These are phyloP conservation scores for Thecophora atra DNA, from an alignment of 2,888 invertebrate genomes.

Conservation along the genomic window DNA sequence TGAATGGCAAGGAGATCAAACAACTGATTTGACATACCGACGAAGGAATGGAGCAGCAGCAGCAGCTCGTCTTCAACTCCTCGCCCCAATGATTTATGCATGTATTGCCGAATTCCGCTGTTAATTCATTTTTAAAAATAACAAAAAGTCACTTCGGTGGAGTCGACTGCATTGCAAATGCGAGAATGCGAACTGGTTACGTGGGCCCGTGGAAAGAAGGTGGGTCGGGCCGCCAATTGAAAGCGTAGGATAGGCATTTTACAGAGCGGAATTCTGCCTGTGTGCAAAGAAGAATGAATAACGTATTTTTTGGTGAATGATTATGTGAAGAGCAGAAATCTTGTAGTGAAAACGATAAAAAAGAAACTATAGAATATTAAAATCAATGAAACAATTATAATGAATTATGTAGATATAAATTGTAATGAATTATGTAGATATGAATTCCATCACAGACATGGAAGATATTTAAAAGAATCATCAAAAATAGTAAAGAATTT, in stretches of 20 bases:
- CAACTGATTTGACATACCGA: background rate
- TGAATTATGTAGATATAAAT: no score
- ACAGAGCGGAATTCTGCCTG: background rate
- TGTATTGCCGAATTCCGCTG: constrained; percentile 13
- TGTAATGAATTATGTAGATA: no score
- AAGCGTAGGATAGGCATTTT: background rate
- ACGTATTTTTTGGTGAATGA: constrained; percentile 23
- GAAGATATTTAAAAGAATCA: no score
- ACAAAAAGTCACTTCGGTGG: background rate
- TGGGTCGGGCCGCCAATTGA: background rate
- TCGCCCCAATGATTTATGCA: background rate
- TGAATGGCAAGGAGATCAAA: background rate
- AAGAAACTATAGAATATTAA: no score
- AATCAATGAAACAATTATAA: no score
- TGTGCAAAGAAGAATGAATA: constrained; percentile 22
- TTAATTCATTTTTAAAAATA: constrained; percentile 15
- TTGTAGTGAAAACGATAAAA: background rate
- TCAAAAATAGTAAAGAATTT: no score
- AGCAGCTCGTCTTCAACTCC: background rate
- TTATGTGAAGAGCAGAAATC: background rate
- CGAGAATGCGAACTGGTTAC: constrained; percentile 21
- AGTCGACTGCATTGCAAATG: background rate
- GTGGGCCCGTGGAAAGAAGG: background rate
- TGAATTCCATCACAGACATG: no score
- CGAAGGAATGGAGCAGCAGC: background rate